These are phyloP conservation scores for Thalassophryne amazonica DNA, from an alignment of 2,797 vertebrate species.

Conservation along the genomic window DNA sequence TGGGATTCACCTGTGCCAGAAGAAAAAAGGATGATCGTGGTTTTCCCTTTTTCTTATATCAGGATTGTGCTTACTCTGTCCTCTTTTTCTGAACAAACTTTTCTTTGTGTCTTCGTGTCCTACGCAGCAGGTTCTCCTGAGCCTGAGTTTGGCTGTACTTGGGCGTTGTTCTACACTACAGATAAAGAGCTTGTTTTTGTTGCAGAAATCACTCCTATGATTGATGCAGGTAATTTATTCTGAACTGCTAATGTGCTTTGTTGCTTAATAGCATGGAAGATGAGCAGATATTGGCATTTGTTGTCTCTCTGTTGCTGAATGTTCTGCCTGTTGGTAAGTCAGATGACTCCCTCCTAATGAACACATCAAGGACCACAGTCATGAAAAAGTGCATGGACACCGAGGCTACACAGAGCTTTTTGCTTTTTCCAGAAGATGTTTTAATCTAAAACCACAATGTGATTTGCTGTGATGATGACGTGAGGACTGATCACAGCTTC, in stretches of 20 bases:
- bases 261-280: constrained; percentile 28
- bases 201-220: not conserved
- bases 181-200: constrained; percentile 8
- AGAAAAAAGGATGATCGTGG: no score
- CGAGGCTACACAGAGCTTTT: not conserved
- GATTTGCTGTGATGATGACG: constrained; percentile 38
- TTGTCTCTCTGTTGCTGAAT: not conserved
- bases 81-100: no score
- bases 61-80: no score
- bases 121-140: not conserved
- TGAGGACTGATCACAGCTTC: constrained; percentile 46
- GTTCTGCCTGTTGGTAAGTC: constrained; percentile 4
- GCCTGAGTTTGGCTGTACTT: no score
- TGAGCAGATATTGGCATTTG: constrained; percentile 26
- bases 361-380: not conserved
- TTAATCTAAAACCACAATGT: constrained; percentile 28
- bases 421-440: constrained; percentile 7
- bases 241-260: constrained; percentile 24
- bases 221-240: constrained; percentile 26
- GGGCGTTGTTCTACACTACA: no score
- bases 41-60: no score
- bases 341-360: constrained; percentile 2
- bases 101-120: no score
- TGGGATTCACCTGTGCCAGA: no score
- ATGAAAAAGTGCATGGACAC: constrained; percentile 39